phyloP scores from a whole-genome alignment of 2,888 invertebrate species.

The Tiliacea citrago region DNA sequence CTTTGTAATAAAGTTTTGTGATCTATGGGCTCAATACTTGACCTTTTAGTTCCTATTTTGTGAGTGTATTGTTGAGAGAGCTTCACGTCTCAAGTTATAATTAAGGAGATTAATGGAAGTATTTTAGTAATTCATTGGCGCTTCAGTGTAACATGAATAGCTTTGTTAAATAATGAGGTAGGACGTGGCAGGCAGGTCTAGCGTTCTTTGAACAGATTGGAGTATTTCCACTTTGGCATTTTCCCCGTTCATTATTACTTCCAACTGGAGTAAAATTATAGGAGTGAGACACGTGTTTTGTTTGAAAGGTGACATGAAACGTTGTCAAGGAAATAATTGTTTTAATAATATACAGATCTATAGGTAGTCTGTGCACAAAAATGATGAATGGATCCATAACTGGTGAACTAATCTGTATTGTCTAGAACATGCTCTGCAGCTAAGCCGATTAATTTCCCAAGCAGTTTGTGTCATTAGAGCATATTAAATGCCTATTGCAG shows the following conservation, averaged over 20 bases:
- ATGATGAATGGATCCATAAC: not conserved
- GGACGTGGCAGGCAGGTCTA: conserved; percentile 46
- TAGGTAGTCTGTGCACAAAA: no score
- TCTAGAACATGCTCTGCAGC: not conserved
- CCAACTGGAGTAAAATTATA: conserved; percentile 25
- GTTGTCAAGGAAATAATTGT: conserved; percentile 16
- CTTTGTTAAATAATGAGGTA: conserved; percentile 56
- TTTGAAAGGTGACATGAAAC: conserved; percentile 8
- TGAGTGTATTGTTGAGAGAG: conserved; percentile 38
- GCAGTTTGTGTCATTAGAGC: conserved; percentile 6
- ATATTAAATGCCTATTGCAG: conserved; percentile 6
- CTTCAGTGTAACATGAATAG: conserved; percentile 58
- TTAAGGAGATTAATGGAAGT: conserved; percentile 53
- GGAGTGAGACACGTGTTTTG: not conserved
- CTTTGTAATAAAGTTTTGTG: conserved; percentile 45
- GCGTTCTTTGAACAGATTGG: conserved; percentile 42
- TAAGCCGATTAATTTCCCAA: conserved; percentile 26
- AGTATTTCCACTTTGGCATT: conserved; percentile 36
- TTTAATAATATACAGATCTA: not conserved
- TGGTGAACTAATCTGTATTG: conserved; percentile 5
- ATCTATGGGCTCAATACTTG: conserved; percentile 32
- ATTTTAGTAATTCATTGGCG: conserved; percentile 54
- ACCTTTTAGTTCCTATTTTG: conserved; percentile 31
- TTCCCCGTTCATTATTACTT: conserved; percentile 29
- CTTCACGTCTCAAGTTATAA: conserved; percentile 39